These are phyloP conservation scores for Echeneis naucrates DNA, from an alignment of 2,797 vertebrate genomes.

Conservation along the genomic window DNA sequence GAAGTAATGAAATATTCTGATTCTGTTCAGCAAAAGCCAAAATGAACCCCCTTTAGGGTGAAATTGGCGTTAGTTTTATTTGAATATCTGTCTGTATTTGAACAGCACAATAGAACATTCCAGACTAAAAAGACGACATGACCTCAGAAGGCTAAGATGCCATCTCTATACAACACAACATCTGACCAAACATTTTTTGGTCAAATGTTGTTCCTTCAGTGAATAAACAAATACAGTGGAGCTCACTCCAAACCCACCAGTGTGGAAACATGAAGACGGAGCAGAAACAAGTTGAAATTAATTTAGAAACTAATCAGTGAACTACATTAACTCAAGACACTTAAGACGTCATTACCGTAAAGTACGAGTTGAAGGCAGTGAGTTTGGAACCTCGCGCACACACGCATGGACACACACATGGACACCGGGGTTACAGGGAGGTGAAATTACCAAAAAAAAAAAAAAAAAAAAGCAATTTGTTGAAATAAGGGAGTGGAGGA, in stretches of 20 bases:
- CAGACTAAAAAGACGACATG: background rate
- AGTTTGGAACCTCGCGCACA: conserved; percentile 11
- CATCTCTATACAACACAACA: too few relatives aligned
- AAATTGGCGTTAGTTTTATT: too few relatives aligned
- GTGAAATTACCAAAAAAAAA: conserved; percentile 55
- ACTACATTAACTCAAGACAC: conserved; percentile 17
- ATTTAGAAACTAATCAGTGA: conserved; percentile 48
- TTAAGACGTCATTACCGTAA: conserved; percentile 14
- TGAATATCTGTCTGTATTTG: too few relatives aligned
- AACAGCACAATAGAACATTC: background rate
- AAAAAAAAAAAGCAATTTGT: conserved; percentile 69
- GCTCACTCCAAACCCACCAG: background rate
- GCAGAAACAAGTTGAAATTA: conserved; percentile 25
- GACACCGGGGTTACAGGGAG: conserved; percentile 30
- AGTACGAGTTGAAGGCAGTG: conserved; percentile 12
- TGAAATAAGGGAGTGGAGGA: conserved; percentile 75
- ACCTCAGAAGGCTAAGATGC: background rate
- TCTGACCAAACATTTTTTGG: conserved; percentile 17
- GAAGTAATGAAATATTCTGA: too few relatives aligned
- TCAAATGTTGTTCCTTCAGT: conserved; percentile 6
- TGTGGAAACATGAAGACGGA: background rate
- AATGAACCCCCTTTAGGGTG: too few relatives aligned
- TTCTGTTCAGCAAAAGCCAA: too few relatives aligned
- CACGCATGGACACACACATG: conserved; percentile 13
- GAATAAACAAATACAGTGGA: conserved; percentile 3